phyloP scores from a whole-genome alignment of 2,888 invertebrate species.

The Erynnis tages region DNA sequence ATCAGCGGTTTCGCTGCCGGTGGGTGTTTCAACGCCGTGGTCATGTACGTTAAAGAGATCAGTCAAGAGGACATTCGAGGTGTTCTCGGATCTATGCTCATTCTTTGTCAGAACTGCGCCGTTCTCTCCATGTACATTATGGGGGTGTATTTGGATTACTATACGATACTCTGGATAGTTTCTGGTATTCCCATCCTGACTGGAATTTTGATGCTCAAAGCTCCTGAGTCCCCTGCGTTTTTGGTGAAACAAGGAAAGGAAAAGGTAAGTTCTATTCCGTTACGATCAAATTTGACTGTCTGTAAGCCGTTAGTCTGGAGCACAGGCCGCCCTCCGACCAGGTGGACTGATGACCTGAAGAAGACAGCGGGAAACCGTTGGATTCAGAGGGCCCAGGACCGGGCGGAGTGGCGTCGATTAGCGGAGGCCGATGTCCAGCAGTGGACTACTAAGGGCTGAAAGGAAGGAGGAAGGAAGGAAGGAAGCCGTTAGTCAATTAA shows the following conservation, averaged over 20 bases:
- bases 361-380: too few relatives aligned
- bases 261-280: conserved; percentile 54
- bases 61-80: conserved; percentile 58
- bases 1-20: conserved; percentile 54
- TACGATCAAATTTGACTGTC: too few relatives aligned
- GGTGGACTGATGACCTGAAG: too few relatives aligned
- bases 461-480: too few relatives aligned
- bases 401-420: too few relatives aligned
- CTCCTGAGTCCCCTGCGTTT: conserved; percentile 64
- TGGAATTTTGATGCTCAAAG: conserved; percentile 48
- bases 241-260: conserved; percentile 53
- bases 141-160: conserved; percentile 54
- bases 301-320: too few relatives aligned
- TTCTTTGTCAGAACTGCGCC: conserved; percentile 54
- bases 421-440: too few relatives aligned
- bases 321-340: too few relatives aligned
- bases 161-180: conserved; percentile 49
- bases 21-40: conserved; percentile 54
- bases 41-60: conserved; percentile 62
- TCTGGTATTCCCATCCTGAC: conserved; percentile 48
- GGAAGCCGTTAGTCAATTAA: too few relatives aligned
- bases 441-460: too few relatives aligned
- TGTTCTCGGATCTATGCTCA: conserved; percentile 48
- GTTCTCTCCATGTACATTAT: conserved; percentile 54
- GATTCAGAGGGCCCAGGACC: too few relatives aligned